Conservation (phyloP, 2,113 vertebrate species). For the Cyanistes caeruleus region DNA sequence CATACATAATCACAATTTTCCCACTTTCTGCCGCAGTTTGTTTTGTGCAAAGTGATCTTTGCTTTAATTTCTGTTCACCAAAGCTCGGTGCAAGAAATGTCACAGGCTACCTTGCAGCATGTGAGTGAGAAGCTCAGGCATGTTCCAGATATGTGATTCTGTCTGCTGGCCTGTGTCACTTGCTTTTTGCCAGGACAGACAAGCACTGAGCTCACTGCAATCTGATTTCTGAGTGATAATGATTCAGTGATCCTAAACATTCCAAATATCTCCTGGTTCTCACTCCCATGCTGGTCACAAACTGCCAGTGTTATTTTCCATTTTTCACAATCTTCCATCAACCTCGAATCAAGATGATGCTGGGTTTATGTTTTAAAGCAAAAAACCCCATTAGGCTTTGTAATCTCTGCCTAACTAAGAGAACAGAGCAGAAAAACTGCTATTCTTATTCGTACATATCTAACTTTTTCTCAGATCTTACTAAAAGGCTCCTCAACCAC, state of each 20-base stretch:
- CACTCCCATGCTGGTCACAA: neutral
- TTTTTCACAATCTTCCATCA: neutral
- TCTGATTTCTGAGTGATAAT: neutral
- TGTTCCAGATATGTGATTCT: too few relatives aligned
- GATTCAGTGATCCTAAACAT: neutral
- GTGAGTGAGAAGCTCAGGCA: neutral
- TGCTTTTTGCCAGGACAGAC: neutral
- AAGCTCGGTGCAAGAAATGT: neutral
- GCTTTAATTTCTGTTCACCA: neutral
- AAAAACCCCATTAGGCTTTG: neutral
- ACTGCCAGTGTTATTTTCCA: neutral
- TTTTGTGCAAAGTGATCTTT: neutral
- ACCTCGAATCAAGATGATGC: neutral
- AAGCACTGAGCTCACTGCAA: neutral
- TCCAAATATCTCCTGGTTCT: neutral
- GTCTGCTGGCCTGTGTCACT: neutral
- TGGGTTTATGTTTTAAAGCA: neutral
- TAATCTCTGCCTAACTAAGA: neutral
- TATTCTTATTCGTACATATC: accelerated
- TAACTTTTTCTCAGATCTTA: neutral
- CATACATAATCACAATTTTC: neutral
- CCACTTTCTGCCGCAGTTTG: neutral
- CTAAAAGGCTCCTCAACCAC: neutral
- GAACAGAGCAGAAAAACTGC: neutral
- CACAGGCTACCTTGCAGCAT: neutral